These are phyloP conservation scores for Anagyrus pseudococci DNA, from an alignment of 2,888 invertebrate species.

Conservation along the genomic window DNA sequence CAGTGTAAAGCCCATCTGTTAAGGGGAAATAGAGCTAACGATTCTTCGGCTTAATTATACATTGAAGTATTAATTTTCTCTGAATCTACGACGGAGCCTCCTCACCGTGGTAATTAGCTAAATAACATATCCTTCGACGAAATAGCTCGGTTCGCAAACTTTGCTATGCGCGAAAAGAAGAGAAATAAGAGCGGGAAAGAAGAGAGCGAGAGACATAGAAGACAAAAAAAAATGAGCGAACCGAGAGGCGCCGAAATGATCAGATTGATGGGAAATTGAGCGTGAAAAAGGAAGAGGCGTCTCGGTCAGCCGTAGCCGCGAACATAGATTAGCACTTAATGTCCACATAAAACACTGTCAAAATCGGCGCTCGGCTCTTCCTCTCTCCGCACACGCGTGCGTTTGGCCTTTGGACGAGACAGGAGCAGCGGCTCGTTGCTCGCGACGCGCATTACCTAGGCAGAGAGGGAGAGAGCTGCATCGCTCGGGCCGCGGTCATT, in stretches of 20 bases:
- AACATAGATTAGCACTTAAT: not conserved
- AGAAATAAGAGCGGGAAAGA: too few relatives aligned
- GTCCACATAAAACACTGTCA: not conserved
- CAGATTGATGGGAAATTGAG: not conserved
- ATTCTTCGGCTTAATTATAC: not conserved
- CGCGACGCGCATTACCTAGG: not conserved
- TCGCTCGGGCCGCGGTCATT: constrained; percentile 31
- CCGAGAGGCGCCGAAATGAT: not conserved
- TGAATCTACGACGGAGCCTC: not conserved
- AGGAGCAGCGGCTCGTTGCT: too few relatives aligned
- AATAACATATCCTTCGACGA: not conserved
- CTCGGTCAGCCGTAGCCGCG: not conserved
- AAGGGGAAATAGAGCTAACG: not conserved
- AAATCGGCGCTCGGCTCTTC: not conserved
- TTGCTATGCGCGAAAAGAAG: not conserved
- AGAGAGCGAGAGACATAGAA: too few relatives aligned
- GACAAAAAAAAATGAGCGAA: too few relatives aligned
- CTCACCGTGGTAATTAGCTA: not conserved
- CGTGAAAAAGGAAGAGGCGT: not conserved
- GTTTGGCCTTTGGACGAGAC: too few relatives aligned
- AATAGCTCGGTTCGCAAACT: not conserved
- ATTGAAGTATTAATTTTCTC: not conserved
- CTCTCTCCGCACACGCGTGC: not conserved
- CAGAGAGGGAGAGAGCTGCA: not conserved
- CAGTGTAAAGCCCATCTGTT: not conserved